Evolutionary conservation across 2,888 invertebrate species (phyloP).

Genomic region (Heliconius cydno): DNA sequence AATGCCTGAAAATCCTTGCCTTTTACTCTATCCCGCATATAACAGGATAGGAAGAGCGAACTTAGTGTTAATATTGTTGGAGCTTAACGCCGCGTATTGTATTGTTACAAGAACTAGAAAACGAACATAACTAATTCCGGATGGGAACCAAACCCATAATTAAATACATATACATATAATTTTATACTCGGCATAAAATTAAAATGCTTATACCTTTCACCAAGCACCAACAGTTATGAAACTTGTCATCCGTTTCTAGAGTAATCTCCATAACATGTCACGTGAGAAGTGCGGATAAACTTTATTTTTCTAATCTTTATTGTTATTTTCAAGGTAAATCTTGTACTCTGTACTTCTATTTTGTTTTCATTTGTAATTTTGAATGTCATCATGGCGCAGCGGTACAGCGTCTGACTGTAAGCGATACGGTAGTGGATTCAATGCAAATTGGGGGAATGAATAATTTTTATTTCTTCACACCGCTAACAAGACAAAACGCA

Average conservation of each 20-base stretch:
- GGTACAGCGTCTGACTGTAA: too few species aligned
- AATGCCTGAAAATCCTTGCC: background rate
- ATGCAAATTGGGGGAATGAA: too few species aligned
- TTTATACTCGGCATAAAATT: background rate
- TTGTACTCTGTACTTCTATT: background rate
- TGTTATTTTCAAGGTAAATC: background rate
- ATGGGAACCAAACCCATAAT: background rate
- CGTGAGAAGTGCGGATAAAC: slow-evolving; percentile 11
- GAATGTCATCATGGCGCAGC: background rate
- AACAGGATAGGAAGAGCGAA: too few species aligned
- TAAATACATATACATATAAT: too few species aligned
- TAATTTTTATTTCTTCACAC: background rate
- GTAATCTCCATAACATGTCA: slow-evolving; percentile 19
- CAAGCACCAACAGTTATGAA: background rate
- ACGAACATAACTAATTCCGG: background rate
- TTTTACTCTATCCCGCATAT: background rate
- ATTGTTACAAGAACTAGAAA: background rate
- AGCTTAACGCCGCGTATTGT: background rate
- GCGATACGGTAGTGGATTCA: too few species aligned
- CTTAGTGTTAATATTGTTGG: background rate
- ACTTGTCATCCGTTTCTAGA: slow-evolving; percentile 19
- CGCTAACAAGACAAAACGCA: too few species aligned
- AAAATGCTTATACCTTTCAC: background rate
- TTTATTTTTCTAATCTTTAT: slow-evolving; percentile 11
- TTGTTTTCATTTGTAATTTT: background rate